phyloP scores from a whole-genome alignment of 2,888 invertebrate genomes.

The Unio delphinus region DNA sequence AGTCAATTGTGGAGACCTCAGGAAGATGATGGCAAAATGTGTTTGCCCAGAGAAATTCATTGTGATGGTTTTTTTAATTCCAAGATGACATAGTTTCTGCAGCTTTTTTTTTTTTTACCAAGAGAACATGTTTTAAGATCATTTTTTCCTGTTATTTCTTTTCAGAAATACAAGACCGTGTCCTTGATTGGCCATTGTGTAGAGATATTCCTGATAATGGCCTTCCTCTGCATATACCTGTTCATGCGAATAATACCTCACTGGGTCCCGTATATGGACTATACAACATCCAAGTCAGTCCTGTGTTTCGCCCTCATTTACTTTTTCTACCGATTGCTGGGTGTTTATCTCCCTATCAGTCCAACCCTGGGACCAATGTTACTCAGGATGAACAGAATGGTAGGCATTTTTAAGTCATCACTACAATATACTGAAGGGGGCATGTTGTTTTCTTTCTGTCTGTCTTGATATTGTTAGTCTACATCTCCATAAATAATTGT shows the following conservation, averaged over 20 bases:
- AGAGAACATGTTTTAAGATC: neutral
- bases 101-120: neutral
- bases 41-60: too few species aligned
- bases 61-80: too few species aligned
- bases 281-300: constrained; percentile 65
- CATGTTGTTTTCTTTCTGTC: neutral
- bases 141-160: constrained; percentile 3
- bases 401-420: constrained; percentile 19
- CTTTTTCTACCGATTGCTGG: constrained; percentile 73
- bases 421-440: neutral
- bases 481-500: neutral
- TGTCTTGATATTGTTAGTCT: neutral
- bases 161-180: constrained; percentile 44
- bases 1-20: too few species aligned
- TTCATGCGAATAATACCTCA: constrained; percentile 57
- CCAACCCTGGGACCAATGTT: constrained; percentile 73
- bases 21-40: too few species aligned
- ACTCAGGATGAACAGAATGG: constrained; percentile 70
- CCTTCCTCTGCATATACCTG: constrained; percentile 61
- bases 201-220: constrained; percentile 49
- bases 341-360: constrained; percentile 72
- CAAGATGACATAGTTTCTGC: too few species aligned
- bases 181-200: constrained; percentile 37
- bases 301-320: constrained; percentile 71
- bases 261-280: constrained; percentile 43